A percentile compares a stretch with the other conserved stretches of the same genome.
Evolutionary conservation across 2,888 invertebrate genomes (phyloP).

Genomic region (Chirona hameri): DNA sequence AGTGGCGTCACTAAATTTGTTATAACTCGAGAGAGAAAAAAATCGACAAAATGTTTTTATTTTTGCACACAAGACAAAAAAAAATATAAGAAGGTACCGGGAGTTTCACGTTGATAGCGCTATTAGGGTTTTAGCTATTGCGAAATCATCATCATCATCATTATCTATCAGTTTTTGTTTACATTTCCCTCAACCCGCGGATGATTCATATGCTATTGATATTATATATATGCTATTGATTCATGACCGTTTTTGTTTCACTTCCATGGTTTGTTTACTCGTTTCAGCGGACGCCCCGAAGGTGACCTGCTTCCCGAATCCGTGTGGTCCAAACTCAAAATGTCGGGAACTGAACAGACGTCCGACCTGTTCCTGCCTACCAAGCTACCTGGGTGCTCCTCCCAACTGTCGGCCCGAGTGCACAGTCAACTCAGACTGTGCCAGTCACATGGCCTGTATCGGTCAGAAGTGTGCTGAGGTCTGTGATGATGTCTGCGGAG

Average conservation of each 20-base stretch:
- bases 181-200: too few species aligned
- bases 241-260: slow-evolving; percentile 26
- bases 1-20: too few species aligned
- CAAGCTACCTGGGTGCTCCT: slow-evolving; percentile 59
- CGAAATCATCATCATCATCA: too few species aligned
- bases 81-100: too few species aligned
- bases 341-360: slow-evolving; percentile 68
- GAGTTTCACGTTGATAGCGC: too few species aligned
- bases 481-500: slow-evolving; percentile 49
- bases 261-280: neutral
- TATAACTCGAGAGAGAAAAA: too few species aligned
- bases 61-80: too few species aligned
- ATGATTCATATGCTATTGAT: too few species aligned
- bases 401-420: slow-evolving; percentile 65
- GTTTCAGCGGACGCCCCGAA: slow-evolving; percentile 39
- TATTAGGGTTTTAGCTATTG: too few species aligned
- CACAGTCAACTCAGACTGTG: slow-evolving; percentile 74
- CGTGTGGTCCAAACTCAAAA: slow-evolving; percentile 73
- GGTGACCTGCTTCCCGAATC: slow-evolving; percentile 46
- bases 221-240: too few species aligned
- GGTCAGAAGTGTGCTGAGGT: slow-evolving; percentile 66
- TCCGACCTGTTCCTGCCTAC: slow-evolving; percentile 68
- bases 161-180: too few species aligned
- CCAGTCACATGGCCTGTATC: slow-evolving; percentile 71
- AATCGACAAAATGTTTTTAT: too few species aligned